Evolutionary conservation across 2,113 vertebrate species (phyloP), one percentile per base, ranked within the genome.

Genomic region (Nipponia nippon): DNA sequence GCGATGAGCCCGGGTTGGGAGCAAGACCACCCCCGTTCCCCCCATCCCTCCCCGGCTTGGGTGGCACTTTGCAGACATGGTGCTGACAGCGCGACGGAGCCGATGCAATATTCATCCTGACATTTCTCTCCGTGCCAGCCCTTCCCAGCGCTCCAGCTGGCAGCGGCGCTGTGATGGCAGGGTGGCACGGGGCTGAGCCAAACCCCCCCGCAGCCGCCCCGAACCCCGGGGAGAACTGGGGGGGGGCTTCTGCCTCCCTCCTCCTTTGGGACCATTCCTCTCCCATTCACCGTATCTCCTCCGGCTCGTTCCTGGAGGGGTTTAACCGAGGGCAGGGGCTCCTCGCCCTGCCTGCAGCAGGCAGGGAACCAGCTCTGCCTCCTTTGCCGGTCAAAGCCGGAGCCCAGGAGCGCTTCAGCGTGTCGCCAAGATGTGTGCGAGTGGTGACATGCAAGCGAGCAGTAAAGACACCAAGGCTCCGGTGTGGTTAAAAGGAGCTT

Each of bases 141-240:
- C 66, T 79, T 71, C 56, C 92, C 53, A 0, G 65, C 0, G 6
- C 65, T 71, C 92, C 95, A 85, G 87, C 87, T 92, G 92, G 86
- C 89, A 81, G 27, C 55, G 5, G 52, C 3, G 2, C 44, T 13
- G 46, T 7, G 2, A 27, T 13, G 55, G 53, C 18, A 2, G 30
- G 29, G 9, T 50, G 87, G 66, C 72, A 55, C 13, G 0, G 44
- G 49, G 9, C 34, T 17, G 50, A 75, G 79, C 34, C 88, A 47
- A 2, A 6, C 40, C 19, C 19, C 6, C 7, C 55, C 14, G 0
- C 1, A 12, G 34, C 25, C 11, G 0, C 25, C 50, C 25, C 1
- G 1, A 53, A 4, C 20, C 42, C n/a, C 4, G 0, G 10, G 10
- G 15, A 40, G 7, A 55, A 3, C 16, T 0, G 8, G 29, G 0